Evolutionary conservation across 2,888 invertebrate genomes (phyloP).

Genomic region (Cataglyphis altisquamis): DNA sequence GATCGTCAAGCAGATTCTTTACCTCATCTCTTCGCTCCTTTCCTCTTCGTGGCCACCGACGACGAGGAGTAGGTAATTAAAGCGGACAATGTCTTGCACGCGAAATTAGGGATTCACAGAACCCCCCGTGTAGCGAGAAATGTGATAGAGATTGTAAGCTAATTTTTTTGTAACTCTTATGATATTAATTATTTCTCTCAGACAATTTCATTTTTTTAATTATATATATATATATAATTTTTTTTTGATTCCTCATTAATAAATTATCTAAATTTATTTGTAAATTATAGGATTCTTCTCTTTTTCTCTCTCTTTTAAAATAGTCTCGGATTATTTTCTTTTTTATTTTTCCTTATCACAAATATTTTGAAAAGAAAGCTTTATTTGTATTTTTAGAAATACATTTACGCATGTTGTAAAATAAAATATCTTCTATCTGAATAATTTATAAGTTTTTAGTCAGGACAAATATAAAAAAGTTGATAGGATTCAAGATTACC

Average conservation of each 20-base stretch:
- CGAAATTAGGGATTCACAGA: constrained; percentile 65
- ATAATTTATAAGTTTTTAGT: neutral
- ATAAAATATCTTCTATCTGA: neutral
- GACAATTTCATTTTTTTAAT: constrained; percentile 10
- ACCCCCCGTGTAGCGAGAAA: constrained; percentile 67
- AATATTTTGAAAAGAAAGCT: neutral
- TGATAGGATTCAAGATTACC: neutral
- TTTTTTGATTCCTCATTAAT: neutral
- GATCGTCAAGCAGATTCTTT: constrained; percentile 22
- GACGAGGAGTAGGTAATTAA: constrained; percentile 73
- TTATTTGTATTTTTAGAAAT: neutral
- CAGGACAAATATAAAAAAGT: constrained; percentile 1
- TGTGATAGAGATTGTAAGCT: constrained; percentile 55
- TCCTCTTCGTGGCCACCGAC: constrained; percentile 68
- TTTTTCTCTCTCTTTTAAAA: neutral
- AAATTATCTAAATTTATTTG: neutral
- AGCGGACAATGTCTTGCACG: constrained; percentile 75
- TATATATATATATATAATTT: neutral
- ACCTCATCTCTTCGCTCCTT: constrained; percentile 17
- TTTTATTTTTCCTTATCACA: neutral
- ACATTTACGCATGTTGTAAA: neutral
- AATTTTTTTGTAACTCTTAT: neutral
- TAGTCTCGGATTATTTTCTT: neutral
- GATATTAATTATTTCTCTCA: neutral
- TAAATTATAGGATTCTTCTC: neutral